A percentile compares a stretch with the other conserved stretches of the same genome.
Evolutionary conservation across 2,888 invertebrate genomes (phyloP).

Genomic region (Holacanthella duospinosa): DNA sequence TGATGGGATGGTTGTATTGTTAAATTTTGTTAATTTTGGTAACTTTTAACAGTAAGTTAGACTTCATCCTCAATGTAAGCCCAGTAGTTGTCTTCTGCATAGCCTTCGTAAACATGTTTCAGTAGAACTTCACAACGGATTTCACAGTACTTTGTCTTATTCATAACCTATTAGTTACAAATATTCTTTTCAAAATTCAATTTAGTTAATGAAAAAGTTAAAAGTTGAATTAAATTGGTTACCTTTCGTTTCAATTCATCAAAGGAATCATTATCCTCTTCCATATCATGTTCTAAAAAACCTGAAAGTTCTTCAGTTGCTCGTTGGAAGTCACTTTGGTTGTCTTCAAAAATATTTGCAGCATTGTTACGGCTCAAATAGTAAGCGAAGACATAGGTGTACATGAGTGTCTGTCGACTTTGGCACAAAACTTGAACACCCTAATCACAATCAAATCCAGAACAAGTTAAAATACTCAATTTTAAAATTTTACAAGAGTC

Average conservation of each 20-base stretch:
- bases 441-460: no score
- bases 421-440: slow-evolving; percentile 48
- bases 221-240: neutral
- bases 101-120: slow-evolving; percentile 11
- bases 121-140: neutral
- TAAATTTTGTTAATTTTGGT: no score
- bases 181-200: neutral
- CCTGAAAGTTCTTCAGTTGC: slow-evolving; percentile 51
- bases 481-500: neutral
- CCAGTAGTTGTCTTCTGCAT: neutral
- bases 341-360: slow-evolving; percentile 50
- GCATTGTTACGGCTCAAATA: slow-evolving; percentile 48
- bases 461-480: no score
- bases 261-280: slow-evolving; percentile 47
- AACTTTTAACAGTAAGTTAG: no score
- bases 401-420: slow-evolving; percentile 51
- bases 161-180: neutral
- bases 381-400: slow-evolving; percentile 53
- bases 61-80: no score
- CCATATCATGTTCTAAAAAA: slow-evolving; percentile 50
- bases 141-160: neutral
- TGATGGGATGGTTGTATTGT: no score
- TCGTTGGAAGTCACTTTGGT: slow-evolving; percentile 49
- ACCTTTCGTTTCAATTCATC: slow-evolving; percentile 49
- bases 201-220: neutral